Evolutionary conservation across 2,888 invertebrate species (phyloP).

Genomic region (Odontocolon sp.): DNA sequence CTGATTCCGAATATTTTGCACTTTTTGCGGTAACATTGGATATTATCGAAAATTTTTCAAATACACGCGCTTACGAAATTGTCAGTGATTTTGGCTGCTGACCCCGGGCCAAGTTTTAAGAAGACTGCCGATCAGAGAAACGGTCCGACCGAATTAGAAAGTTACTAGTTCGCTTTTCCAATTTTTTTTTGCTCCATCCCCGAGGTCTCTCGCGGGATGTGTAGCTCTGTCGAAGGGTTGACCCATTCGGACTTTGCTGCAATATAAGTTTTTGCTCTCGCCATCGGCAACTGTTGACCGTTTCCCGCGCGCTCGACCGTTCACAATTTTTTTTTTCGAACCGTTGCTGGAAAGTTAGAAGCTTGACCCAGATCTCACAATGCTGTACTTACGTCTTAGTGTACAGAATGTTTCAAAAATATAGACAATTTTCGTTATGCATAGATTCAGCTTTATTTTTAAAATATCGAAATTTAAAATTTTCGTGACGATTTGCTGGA

Average conservation of each 20-base stretch:
- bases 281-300: conserved; percentile 35
- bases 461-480: too few relatives aligned
- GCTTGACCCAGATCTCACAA: conserved; percentile 56
- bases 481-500: too few relatives aligned
- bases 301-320: conserved; percentile 36
- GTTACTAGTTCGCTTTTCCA: conserved; percentile 57
- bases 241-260: conserved; percentile 41
- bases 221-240: conserved; percentile 52
- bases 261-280: conserved; percentile 48
- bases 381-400: conserved; percentile 12
- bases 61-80: not conserved
- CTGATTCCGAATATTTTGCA: too few relatives aligned
- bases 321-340: conserved; percentile 52
- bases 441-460: not conserved
- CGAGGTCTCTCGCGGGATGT: conserved; percentile 45
- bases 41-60: not conserved
- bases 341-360: conserved; percentile 57
- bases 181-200: conserved; percentile 56
- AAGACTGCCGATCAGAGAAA: conserved; percentile 41
- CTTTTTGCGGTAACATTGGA: too few relatives aligned
- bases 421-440: not conserved
- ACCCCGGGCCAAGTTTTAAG: conserved; percentile 35
- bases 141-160: conserved; percentile 63
- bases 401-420: not conserved
- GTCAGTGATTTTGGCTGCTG: conserved; percentile 1